Conservation (phyloP, 2,797 vertebrate species). For the Tapera naevia region DNA sequence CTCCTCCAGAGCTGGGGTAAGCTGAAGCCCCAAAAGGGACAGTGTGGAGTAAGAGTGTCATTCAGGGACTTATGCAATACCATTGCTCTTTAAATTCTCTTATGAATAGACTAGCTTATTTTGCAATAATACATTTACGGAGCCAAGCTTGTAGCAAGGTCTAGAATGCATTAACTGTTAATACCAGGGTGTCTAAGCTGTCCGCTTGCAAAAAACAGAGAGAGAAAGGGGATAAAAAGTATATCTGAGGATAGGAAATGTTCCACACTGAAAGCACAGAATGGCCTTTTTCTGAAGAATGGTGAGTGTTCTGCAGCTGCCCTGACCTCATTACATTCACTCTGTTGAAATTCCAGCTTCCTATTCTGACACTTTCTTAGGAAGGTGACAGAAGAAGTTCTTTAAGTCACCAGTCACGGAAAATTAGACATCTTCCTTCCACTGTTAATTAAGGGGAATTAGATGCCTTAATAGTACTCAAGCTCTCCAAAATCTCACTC, state of each 20-base stretch:
- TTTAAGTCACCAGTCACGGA: neutral
- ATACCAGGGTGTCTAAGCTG: neutral
- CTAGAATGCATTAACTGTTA: neutral
- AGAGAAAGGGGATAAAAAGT: slow-evolving; percentile 32
- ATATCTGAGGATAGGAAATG: neutral
- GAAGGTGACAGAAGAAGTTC: slow-evolving; percentile 11
- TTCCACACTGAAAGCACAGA: slow-evolving; percentile 33
- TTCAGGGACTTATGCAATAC: neutral
- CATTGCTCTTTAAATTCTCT: neutral
- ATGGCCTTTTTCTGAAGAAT: slow-evolving; percentile 36
- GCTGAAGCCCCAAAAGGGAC: neutral
- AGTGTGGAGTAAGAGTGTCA: neutral
- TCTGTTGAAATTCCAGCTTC: slow-evolving; percentile 30
- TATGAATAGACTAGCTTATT: slow-evolving; percentile 11
- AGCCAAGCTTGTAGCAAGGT: slow-evolving; percentile 14
- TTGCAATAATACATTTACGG: slow-evolving; percentile 5
- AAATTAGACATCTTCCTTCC: neutral
- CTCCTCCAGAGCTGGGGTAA: neutral
- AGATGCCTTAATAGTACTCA: neutral
- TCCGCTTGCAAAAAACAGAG: slow-evolving; percentile 30
- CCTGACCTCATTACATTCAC: slow-evolving; percentile 38
- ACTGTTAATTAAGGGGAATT: neutral
- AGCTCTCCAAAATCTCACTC: neutral
- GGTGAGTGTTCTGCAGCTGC: slow-evolving; percentile 18
- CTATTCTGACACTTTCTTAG: neutral